Evolutionary conservation across 2,113 vertebrate genomes (phyloP).

Genomic region (Rhineura floridana): DNA sequence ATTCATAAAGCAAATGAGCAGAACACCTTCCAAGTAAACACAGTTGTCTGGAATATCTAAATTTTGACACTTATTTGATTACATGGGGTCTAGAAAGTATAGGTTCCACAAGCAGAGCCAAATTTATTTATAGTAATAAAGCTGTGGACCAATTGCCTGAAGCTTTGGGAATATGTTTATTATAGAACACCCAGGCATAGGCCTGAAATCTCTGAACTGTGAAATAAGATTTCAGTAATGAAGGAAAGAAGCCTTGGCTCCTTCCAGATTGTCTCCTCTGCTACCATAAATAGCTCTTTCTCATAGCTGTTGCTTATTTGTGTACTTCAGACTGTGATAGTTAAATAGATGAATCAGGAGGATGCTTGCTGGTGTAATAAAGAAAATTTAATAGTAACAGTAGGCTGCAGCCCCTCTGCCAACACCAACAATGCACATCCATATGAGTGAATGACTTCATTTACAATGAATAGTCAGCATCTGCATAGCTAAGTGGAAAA

Average conservation of each 20-base stretch:
- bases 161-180: constrained; percentile 33
- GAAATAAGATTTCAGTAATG: constrained; percentile 75
- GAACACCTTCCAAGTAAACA: not conserved
- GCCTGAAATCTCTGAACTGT: constrained; percentile 59
- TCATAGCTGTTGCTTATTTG: constrained; percentile 32
- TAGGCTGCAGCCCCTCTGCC: constrained; percentile 35
- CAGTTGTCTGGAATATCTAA: not conserved
- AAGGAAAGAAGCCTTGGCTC: constrained; percentile 52
- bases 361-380: constrained; percentile 60
- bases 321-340: constrained; percentile 27
- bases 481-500: not conserved
- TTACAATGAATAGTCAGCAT: not conserved
- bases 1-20: not conserved
- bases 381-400: constrained; percentile 53
- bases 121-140: not conserved
- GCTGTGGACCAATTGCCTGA: not conserved
- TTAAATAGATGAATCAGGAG: constrained; percentile 65
- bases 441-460: not conserved
- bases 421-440: not conserved
- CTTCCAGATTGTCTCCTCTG: constrained; percentile 40
- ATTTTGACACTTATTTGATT: fast-evolving
- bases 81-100: not conserved
- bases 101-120: fast-evolving
- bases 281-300: constrained; percentile 53
- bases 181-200: not conserved